These are phyloP conservation scores for Xenopus borealis DNA, from an alignment of 2,113 vertebrate genomes.

Conservation along the genomic window DNA sequence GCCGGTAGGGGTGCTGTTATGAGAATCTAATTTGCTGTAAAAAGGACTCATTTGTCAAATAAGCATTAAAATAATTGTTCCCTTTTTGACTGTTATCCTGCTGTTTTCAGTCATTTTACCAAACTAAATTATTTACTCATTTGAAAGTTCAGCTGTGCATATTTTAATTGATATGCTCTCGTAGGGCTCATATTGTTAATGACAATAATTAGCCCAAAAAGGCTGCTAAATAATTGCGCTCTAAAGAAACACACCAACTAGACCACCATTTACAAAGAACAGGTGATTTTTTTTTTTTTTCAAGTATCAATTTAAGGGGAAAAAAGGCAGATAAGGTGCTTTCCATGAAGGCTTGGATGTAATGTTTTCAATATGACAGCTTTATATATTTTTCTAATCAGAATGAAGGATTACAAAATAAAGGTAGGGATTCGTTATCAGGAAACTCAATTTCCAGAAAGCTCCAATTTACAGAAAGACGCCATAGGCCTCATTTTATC, in stretches of 20 bases:
- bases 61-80: conserved; percentile 98
- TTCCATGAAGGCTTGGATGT: too few species aligned
- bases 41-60: conserved; percentile 91
- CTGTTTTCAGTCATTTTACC: conserved; percentile 91
- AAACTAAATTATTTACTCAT: conserved; percentile 94
- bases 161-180: conserved; percentile 91
- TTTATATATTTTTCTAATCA: too few species aligned
- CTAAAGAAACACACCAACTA: conserved; percentile 72
- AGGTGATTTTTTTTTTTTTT: conserved; percentile 67
- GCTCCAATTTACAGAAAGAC: too few species aligned
- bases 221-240: conserved; percentile 93
- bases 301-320: conserved; percentile 62
- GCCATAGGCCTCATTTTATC: too few species aligned
- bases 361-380: too few species aligned
- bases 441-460: too few species aligned
- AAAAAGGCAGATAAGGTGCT: not conserved
- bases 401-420: too few species aligned
- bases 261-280: conserved; percentile 72
- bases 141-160: conserved; percentile 78
- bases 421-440: too few species aligned
- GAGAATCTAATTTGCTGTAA: conserved; percentile 92
- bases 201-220: conserved; percentile 97
- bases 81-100: conserved; percentile 94
- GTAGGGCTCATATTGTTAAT: conserved; percentile 91
- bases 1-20: conserved; percentile 80